A percentile compares a stretch with the other conserved stretches of the same genome.
Evolutionary conservation across 2,888 invertebrate species (phyloP).

Genomic region (Melieria omissa): DNA sequence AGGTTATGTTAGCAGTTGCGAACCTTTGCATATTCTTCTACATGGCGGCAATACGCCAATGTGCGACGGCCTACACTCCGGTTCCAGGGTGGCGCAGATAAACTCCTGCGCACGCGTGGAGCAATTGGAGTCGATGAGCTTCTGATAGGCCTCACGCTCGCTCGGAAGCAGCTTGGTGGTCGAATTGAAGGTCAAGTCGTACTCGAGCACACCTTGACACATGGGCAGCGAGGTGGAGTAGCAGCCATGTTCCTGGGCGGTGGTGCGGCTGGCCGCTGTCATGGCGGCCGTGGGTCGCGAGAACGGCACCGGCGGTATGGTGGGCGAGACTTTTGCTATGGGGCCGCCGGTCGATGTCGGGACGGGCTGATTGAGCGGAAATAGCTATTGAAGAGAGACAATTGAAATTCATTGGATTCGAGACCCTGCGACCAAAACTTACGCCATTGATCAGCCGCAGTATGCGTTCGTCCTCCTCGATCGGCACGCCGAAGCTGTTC

Average conservation of each 20-base stretch:
- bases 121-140: slow-evolving; percentile 73
- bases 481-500: slow-evolving; percentile 72
- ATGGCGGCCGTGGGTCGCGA: slow-evolving; percentile 54
- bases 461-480: slow-evolving; percentile 71
- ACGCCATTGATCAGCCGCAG: slow-evolving; percentile 60
- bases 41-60: slow-evolving; percentile 73
- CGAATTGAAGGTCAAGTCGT: slow-evolving; percentile 71
- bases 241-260: slow-evolving; percentile 56
- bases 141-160: slow-evolving; percentile 71
- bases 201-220: slow-evolving; percentile 76
- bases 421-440: slow-evolving; percentile 39
- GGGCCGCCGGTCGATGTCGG: slow-evolving; percentile 30
- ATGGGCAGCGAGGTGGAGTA: slow-evolving; percentile 63
- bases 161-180: slow-evolving; percentile 50
- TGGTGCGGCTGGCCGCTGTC: slow-evolving; percentile 44
- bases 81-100: slow-evolving; percentile 74
- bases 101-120: slow-evolving; percentile 73
- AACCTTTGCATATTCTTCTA: slow-evolving; percentile 75
- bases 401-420: not conserved
- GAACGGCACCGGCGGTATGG: slow-evolving; percentile 69
- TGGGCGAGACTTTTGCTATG: slow-evolving; percentile 70
- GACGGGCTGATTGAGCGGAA: slow-evolving; percentile 35
- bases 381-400: slow-evolving; percentile 36
- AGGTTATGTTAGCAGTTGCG: not conserved
- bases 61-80: slow-evolving; percentile 74